Evolutionary conservation across 1,140 invertebrate genomes (phyloP).

Genomic region (Lithobius niger): DNA sequence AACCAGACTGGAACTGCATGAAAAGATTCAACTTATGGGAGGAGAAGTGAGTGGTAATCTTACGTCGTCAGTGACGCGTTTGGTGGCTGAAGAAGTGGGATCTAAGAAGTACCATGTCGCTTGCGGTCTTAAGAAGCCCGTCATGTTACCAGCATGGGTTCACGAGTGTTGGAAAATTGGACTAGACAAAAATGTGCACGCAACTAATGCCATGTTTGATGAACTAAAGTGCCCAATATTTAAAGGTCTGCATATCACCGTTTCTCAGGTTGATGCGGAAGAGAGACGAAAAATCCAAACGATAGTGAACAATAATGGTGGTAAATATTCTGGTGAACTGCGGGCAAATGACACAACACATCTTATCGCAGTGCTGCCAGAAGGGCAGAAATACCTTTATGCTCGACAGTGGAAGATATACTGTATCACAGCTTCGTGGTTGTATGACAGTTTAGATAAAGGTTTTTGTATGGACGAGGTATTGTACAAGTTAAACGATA

Average conservation of each 20-base stretch:
- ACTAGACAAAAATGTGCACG: constrained; percentile 43
- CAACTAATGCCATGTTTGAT: constrained; percentile 46
- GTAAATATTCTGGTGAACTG: constrained; percentile 1
- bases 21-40: constrained; percentile 65
- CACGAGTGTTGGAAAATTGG: constrained; percentile 59
- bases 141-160: constrained; percentile 69
- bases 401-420: constrained; percentile 58
- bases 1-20: constrained; percentile 34
- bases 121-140: constrained; percentile 47
- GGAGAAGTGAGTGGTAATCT: constrained; percentile 57
- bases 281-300: constrained; percentile 55
- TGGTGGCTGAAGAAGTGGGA: constrained; percentile 53
- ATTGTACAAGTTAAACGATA: no score
- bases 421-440: constrained; percentile 57
- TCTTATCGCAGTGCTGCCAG: constrained; percentile 12
- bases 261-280: constrained; percentile 51
- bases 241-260: constrained; percentile 58
- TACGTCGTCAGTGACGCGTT: constrained; percentile 58
- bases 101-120: constrained; percentile 41
- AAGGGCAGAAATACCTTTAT: constrained; percentile 61
- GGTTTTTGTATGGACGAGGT: constrained; percentile 55
- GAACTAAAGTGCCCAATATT: constrained; percentile 61
- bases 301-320: constrained; percentile 56
- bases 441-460: constrained; percentile 54
- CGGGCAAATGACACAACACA: constrained; percentile 4